These are phyloP conservation scores for Anoplolepis gracilipes DNA, from an alignment of 1,140 invertebrate species.

Conservation along the genomic window DNA sequence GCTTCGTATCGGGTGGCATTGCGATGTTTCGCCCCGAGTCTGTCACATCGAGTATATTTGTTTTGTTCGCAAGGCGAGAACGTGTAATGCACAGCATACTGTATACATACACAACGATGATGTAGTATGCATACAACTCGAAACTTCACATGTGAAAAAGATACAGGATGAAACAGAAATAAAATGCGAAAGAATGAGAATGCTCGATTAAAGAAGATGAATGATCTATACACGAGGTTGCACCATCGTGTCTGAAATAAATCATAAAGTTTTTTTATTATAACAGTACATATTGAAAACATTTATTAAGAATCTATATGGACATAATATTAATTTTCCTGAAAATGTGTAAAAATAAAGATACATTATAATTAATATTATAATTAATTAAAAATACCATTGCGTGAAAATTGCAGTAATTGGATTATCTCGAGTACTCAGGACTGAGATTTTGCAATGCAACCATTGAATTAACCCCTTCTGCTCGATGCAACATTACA, in stretches of 20 bases:
- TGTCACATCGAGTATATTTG: conserved; percentile 11
- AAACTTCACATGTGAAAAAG: not conserved
- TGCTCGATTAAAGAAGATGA: not conserved
- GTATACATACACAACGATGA: not conserved
- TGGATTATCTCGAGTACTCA: conserved; percentile 24
- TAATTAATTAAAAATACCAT: not conserved
- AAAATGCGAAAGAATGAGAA: not conserved
- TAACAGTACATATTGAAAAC: not conserved
- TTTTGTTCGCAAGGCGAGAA: not conserved
- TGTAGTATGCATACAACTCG: not conserved
- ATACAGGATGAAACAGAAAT: not conserved
- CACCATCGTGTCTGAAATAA: not conserved
- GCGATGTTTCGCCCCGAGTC: conserved; percentile 24
- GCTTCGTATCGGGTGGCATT: conserved; percentile 17
- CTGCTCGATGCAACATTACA: conserved; percentile 8
- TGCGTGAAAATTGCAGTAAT: not conserved
- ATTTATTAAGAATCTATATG: not conserved
- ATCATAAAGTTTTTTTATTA: not conserved
- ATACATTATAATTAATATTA: not conserved
- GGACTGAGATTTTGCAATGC: conserved; percentile 16
- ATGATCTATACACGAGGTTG: not conserved
- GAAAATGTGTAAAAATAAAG: conserved; percentile 18
- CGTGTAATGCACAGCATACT: not conserved
- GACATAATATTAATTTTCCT: not conserved
- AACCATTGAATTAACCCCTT: conserved; percentile 38